Conservation (phyloP, 2,888 invertebrate species). For the Pterostichus madidus region DNA sequence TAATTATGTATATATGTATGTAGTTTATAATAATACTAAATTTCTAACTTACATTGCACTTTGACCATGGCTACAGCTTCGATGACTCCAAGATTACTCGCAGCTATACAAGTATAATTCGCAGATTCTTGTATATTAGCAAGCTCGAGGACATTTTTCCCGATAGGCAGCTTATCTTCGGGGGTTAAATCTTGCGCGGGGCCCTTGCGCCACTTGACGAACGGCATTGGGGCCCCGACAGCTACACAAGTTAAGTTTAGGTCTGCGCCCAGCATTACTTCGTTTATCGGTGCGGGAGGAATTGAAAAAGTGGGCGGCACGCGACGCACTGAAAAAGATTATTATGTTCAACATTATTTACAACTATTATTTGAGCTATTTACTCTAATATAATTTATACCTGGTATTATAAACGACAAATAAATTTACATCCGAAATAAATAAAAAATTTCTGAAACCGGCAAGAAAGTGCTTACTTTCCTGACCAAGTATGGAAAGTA, state of each 20-base stretch:
- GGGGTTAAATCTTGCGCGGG: constrained; percentile 90
- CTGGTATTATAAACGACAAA: no score
- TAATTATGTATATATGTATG: no score
- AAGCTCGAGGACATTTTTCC: constrained; percentile 92
- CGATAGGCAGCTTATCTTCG: constrained; percentile 91
- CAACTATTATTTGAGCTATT: no score
- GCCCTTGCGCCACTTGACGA: constrained; percentile 95
- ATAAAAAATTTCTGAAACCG: no score
- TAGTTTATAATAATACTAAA: no score
- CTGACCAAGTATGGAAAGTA: no score
- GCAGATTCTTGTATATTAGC: constrained; percentile 94
- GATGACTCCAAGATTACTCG: constrained; percentile 95
- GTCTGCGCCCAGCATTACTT: constrained; percentile 94
- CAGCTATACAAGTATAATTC: constrained; percentile 98
- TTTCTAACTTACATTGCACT: constrained; percentile 91
- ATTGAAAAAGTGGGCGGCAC: constrained; percentile 98
- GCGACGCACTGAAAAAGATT: constrained; percentile 87
- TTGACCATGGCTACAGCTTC: constrained; percentile 93
- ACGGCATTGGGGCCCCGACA: constrained; percentile 98
- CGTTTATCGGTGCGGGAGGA: constrained; percentile 90
- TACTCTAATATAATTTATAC: no score
- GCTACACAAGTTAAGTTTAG: constrained; percentile 98
- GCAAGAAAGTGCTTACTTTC: no score
- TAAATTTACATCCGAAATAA: no score
- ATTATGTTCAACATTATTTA: no score